phyloP scores from a whole-genome alignment of 2,113 vertebrate genomes.

The Lophochroa leadbeateri region DNA sequence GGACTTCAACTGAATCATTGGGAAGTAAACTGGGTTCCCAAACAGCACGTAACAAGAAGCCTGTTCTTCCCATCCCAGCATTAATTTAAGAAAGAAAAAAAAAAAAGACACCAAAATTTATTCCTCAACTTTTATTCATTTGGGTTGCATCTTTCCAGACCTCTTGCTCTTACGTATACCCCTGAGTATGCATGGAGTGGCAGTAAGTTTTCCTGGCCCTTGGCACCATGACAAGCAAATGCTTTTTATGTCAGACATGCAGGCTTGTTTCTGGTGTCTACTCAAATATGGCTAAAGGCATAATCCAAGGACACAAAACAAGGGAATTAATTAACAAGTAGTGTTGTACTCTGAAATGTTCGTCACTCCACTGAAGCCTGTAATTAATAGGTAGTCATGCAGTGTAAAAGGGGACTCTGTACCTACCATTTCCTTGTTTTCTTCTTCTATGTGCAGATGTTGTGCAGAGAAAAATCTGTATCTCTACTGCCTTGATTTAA shows the following conservation, averaged over 20 bases:
- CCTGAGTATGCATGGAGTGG: not conserved
- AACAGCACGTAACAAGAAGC: not conserved
- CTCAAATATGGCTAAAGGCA: not conserved
- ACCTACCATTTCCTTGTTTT: not conserved
- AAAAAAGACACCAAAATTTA: not conserved
- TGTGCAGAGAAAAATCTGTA: not conserved
- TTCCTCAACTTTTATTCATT: not conserved
- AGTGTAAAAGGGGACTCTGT: not conserved
- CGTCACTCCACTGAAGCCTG: not conserved
- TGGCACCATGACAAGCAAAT: not conserved
- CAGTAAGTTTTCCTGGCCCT: not conserved
- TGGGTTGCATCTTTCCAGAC: not conserved
- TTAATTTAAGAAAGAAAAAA: not conserved
- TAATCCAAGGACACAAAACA: not conserved
- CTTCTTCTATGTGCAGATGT: not conserved
- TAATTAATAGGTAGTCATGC: slow-evolving; percentile 10
- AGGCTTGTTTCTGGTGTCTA: not conserved
- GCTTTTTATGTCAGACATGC: not conserved
- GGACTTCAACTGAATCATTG: not conserved
- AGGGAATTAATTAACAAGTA: not conserved
- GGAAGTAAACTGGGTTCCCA: not conserved
- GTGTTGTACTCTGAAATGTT: not conserved
- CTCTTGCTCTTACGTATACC: not conserved
- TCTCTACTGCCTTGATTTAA: not conserved
- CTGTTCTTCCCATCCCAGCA: accelerated